Conservation (phyloP, 1,140 invertebrate species). For the Solen grandis region DNA sequence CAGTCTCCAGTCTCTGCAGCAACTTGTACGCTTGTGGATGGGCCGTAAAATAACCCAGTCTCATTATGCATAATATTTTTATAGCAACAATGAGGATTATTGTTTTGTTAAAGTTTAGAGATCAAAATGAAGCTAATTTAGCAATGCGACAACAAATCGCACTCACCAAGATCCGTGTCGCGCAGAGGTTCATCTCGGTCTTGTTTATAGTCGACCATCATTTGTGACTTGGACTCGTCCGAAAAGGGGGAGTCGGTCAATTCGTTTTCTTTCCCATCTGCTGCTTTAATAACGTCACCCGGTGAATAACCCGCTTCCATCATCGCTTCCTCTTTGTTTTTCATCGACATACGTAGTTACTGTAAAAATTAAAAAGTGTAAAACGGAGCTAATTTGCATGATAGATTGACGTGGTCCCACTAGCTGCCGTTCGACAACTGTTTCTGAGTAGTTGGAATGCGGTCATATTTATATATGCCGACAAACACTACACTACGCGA, state of each 20-base stretch:
- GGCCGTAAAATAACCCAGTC: too few species aligned
- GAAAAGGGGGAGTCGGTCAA: slow-evolving; percentile 37
- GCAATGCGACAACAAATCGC: too few species aligned
- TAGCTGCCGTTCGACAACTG: slow-evolving; percentile 34
- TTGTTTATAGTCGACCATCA: slow-evolving; percentile 46
- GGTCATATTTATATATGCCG: slow-evolving; percentile 6
- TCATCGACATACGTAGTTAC: slow-evolving; percentile 45
- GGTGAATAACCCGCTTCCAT: slow-evolving; percentile 64
- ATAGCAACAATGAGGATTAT: too few species aligned
- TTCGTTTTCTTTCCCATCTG: slow-evolving; percentile 48
- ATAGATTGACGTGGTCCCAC: slow-evolving; percentile 9
- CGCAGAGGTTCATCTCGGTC: too few species aligned
- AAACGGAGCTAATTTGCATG: slow-evolving; percentile 39
- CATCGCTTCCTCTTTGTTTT: slow-evolving; percentile 58
- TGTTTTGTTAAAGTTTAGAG: too few species aligned
- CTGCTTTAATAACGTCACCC: slow-evolving; percentile 55
- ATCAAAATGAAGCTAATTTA: too few species aligned
- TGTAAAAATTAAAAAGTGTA: slow-evolving; percentile 42
- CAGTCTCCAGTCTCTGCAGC: too few species aligned
- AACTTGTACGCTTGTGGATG: too few species aligned
- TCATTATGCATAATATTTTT: too few species aligned
- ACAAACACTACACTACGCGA: too few species aligned
- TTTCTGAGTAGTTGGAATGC: too few species aligned
- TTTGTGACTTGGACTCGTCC: slow-evolving; percentile 44
- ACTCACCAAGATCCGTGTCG: too few species aligned